Base-by-base conservation (phyloP, 2,888 invertebrate species). In the Fabriciana adippe region DNA sequence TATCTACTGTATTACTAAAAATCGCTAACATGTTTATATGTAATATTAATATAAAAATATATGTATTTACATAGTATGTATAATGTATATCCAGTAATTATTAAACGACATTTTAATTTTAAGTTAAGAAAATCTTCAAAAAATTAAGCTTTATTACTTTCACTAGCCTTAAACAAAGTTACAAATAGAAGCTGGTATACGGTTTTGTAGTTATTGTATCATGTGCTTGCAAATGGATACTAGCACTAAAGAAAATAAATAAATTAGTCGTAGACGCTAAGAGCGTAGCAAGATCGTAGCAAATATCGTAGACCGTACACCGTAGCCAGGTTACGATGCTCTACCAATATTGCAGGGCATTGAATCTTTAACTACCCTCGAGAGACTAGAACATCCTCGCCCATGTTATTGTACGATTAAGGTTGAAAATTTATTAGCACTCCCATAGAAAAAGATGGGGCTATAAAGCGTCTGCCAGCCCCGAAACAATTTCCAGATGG, bases 401-500 rank as follows among this genome's bases (percentile, higher is more conserved):
- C 67, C 66, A 16, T 73, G 67, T 70, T 65, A 60, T 67, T 50
- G 68, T 41, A 15, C 35, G 14, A 14, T n/a, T 72, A 73, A 66
- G 66, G 72, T 69, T 45, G 60, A 64, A 59, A 63, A 70, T 61
- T 69, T 69, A 69, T 59, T 47, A 47, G 6, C 48, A 60, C 31
- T 48, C 51, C 31, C 26, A 62, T 53, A 56, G 66, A 55, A 64
- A 68, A 54, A 66, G 67, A 56, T 54, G 55, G 55, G 66, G 60
- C 68, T 59, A 69, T 74, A 67, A 72, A 70, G 72, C 69, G 74
- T 67, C 74, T 71, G 59, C 60, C 50, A 63, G 70, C 67, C 70
- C 67, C 72, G 69, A 70, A 69, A 74, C 74, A 74, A 73, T 75
- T 69, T 70, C 68, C 71, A 72, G 70, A 72, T 73, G 68, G 71